Evolutionary conservation across 2,888 invertebrate species (phyloP).

Genomic region (Gibbula magus): DNA sequence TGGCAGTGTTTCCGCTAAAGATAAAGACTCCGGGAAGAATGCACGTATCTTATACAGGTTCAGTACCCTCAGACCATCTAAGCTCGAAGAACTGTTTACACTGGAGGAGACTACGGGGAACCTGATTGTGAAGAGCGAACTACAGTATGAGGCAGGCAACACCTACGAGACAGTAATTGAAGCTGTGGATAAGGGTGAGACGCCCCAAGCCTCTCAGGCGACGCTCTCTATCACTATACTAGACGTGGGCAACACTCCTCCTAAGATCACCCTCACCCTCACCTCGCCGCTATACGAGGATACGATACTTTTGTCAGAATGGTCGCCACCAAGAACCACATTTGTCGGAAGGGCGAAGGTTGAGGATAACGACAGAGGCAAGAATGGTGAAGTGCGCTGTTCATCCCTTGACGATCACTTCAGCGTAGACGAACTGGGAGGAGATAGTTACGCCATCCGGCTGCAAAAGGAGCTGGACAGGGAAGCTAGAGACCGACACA

Average conservation of each 20-base stretch:
- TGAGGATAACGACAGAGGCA: constrained; percentile 60
- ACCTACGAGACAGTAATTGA: constrained; percentile 83
- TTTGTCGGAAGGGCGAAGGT: constrained; percentile 95
- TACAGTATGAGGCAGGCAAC: constrained; percentile 85
- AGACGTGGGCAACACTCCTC: constrained; percentile 91
- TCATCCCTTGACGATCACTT: constrained; percentile 41
- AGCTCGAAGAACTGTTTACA: constrained; percentile 51
- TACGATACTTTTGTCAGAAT: constrained; percentile 71
- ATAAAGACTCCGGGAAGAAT: constrained; percentile 89
- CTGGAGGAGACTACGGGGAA: constrained; percentile 92
- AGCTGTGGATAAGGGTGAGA: constrained; percentile 58
- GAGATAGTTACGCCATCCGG: constrained; percentile 42
- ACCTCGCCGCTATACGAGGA: constrained; percentile 82
- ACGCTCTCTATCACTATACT: constrained; percentile 76
- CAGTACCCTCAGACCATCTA: constrained; percentile 47
- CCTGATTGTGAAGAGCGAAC: constrained; percentile 85
- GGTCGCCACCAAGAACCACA: constrained; percentile 88
- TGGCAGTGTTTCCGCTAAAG: constrained; percentile 84
- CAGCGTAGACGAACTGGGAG: constrained; percentile 36
- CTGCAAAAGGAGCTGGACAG: constrained; percentile 61
- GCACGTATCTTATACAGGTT: constrained; percentile 77
- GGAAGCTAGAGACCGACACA: constrained; percentile 57
- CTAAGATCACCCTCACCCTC: constrained; percentile 88
- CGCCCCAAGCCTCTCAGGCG: constrained; percentile 76
- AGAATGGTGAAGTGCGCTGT: constrained; percentile 64